Percentiles rank a stretch among this genome's conserved stretches.
Conservation (phyloP, 1,140 invertebrate genomes). For the Lineus longissimus region DNA sequence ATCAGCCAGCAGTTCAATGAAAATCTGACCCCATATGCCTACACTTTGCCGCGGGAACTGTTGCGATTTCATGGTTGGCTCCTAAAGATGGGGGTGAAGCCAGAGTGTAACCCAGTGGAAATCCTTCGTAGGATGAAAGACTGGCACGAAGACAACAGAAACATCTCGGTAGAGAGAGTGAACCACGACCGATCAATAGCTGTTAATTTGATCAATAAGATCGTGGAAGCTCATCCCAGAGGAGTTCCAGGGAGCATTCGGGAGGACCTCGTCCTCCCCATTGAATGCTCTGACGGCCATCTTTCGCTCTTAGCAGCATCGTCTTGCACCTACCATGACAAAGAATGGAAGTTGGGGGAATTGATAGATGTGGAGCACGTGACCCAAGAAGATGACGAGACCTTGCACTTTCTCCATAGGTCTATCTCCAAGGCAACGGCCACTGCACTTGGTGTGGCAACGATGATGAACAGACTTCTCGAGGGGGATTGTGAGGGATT, state of each 20-base stretch:
- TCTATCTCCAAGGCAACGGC: conserved; percentile 24
- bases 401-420: conserved; percentile 29
- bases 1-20: not conserved
- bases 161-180: no score
- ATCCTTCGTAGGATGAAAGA: not conserved
- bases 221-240: not conserved
- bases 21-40: conserved; percentile 20
- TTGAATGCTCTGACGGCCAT: not conserved
- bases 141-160: not conserved
- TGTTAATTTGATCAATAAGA: not conserved
- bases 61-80: conserved; percentile 10
- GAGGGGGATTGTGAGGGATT: no score
- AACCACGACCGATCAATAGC: no score
- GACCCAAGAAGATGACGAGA: conserved; percentile 20
- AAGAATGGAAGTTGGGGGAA: conserved; percentile 1
- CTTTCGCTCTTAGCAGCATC: conserved; percentile 17
- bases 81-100: no score
- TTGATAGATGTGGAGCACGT: not conserved
- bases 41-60: conserved; percentile 15
- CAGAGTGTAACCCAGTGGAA: not conserved
- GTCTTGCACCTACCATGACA: conserved; percentile 30
- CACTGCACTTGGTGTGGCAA: conserved; percentile 31
- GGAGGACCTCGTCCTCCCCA: conserved; percentile 14
- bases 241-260: conserved; percentile 10
- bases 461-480: conserved; percentile 8